phyloP scores from a whole-genome alignment of 2,888 invertebrate species.

The Xestia sexstrigata region DNA sequence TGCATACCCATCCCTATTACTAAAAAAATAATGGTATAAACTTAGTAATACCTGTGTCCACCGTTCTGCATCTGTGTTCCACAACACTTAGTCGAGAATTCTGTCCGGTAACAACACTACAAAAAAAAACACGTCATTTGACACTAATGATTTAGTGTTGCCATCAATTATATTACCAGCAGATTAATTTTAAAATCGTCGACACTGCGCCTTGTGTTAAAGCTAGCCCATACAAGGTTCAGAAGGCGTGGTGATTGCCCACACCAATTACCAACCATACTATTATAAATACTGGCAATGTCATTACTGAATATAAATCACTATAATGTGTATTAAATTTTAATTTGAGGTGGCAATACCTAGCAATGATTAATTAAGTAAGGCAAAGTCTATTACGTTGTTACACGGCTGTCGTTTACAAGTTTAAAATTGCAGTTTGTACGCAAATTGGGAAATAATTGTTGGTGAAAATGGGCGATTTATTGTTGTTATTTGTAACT shows the following conservation, averaged over 20 bases:
- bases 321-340: conserved; percentile 63
- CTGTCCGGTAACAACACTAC: background rate
- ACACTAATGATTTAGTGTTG: conserved; percentile 40
- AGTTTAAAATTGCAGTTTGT: conserved; percentile 46
- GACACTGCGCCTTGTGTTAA: conserved; percentile 57
- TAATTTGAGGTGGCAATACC: conserved; percentile 61
- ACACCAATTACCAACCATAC: conserved; percentile 67
- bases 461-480: conserved; percentile 30
- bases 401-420: conserved; percentile 44
- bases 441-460: conserved; percentile 37
- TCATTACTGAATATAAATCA: conserved; percentile 69
- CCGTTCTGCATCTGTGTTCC: conserved; percentile 1
- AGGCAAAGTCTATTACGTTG: conserved; percentile 51
- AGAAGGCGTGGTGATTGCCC: conserved; percentile 61
- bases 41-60: background rate
- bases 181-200: conserved; percentile 60
- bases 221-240: conserved; percentile 58
- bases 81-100: conserved; percentile 1
- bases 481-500: conserved; percentile 38
- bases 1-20: too few relatives aligned
- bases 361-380: conserved; percentile 59
- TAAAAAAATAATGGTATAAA: too few relatives aligned
- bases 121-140: conserved; percentile 12
- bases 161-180: conserved; percentile 37
- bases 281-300: conserved; percentile 65